These are phyloP conservation scores for Atopsyche davidsoni DNA, from an alignment of 1,140 invertebrate species.

Conservation along the genomic window DNA sequence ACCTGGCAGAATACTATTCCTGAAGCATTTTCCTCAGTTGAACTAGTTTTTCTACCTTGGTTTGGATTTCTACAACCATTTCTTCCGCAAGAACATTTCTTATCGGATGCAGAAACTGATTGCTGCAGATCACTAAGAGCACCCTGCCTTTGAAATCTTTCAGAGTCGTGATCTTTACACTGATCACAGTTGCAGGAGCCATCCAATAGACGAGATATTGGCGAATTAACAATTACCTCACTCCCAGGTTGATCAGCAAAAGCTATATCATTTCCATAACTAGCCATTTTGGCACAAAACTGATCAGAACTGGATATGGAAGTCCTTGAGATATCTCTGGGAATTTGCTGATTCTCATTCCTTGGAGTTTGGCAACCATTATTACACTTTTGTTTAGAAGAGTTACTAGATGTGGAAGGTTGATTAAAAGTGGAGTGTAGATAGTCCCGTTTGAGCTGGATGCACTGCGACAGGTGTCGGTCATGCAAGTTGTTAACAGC, in stretches of 20 bases:
- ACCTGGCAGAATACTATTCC: conserved; percentile 44
- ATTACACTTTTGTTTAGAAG: conserved; percentile 8
- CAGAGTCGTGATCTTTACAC: conserved; percentile 35
- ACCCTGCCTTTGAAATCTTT: conserved; percentile 35
- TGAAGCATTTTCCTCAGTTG: conserved; percentile 26
- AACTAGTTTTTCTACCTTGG: conserved; percentile 3
- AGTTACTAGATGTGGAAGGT: conserved; percentile 1
- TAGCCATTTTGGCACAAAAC: conserved; percentile 36
- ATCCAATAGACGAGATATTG: conserved; percentile 32
- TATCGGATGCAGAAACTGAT: conserved; percentile 34
- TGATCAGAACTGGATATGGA: conserved; percentile 39
- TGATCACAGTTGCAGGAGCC: conserved; percentile 42
- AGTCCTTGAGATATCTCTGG: conserved; percentile 34
- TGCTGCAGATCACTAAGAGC: conserved; percentile 44
- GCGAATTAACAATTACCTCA: conserved; percentile 34
- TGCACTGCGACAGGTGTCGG: conserved; percentile 51
- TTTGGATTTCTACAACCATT: conserved; percentile 36
- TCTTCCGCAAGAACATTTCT: conserved; percentile 38
- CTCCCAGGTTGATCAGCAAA: conserved; percentile 41
- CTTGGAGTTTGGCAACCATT: conserved; percentile 13
- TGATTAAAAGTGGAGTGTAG: conserved; percentile 37
- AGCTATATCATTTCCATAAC: conserved; percentile 39
- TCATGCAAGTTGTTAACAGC: conserved; percentile 43
- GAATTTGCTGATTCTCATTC: conserved; percentile 30
- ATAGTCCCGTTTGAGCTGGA: conserved; percentile 46